Evolutionary conservation across 2,797 vertebrate species (phyloP), one percentile per base, ranked within the genome.

Genomic region (Tapirus indicus): DNA sequence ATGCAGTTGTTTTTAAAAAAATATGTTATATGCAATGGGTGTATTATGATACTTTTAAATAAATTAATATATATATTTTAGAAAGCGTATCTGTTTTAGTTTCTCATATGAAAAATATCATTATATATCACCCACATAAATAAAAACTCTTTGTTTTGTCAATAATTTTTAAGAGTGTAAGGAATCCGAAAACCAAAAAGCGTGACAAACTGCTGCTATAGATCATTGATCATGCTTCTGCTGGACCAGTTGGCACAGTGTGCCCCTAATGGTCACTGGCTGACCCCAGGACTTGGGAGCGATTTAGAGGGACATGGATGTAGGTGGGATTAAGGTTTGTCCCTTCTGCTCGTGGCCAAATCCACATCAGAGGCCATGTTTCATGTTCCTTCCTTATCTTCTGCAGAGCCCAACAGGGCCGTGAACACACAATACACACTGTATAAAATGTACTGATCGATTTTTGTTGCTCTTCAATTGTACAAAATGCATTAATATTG

Each of bases 1-100:
- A 87, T 54, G 16, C 5, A 52, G 20, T 86, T n/a, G 49, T 77
- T 92, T 95, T 97, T 86, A 35, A 90, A 69, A 88, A 94, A 64
- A 52, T 66, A 38, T 29, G 9, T 27, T 38, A 58, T 0, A 38
- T 29, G 35, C 41, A 85, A 82, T 80, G 38, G 54, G 1, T 49
- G 52, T 93, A 58, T 64, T 94, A 49, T 62, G 83, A 4, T 52
- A 83, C 74, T 58, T 88, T 88, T n/a, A 72, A 86, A 71, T 72
- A 66, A 44, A n/a, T n/a, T 69, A 85, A 52, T 66, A 58, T 66
- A 62, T 47, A 16, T 78, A 66, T 82, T 91, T 79, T 95, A 14
- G 60, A 87, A 77, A 68, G 20, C 38, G n/a, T 44, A 64, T 32
- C n/a, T 79, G 21, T 86, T 80, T 86, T 79, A 27, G 82, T 93